Evolutionary conservation across 2,797 vertebrate species (phyloP), one percentile per base, ranked within the genome.

Genomic region (Melanotaenia pygmaea): DNA sequence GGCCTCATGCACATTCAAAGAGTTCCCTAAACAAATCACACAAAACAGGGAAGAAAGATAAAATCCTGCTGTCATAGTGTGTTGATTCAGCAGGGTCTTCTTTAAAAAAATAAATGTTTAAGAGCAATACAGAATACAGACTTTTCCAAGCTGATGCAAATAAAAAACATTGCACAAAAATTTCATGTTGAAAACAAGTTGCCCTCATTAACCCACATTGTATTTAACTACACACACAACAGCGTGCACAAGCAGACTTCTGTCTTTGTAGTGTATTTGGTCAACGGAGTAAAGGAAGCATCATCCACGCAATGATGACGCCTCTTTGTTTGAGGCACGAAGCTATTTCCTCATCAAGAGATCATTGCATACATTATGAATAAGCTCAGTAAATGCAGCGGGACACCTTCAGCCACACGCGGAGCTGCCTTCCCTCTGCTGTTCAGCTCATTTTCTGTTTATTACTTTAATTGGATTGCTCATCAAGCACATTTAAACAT

Each of bases 291-390:
- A 58, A 11, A 28, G 70, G 24, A 6, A 18, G 54, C 13, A 0
- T 66, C 70, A 76, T 34, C 28, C 59, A 12, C 47, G 28, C 38
- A 38, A 26, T 38, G 59, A 68, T 76, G 75, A 76, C 5, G 34
- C 65, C 26, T 40, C 70, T 70, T 72, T 65, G 72, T 85, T 77
- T 38, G 9, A 67, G 54, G 60, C 64, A 54, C 62, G 54, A 70
- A 59, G 64, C 45, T 37, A 13, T 45, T 5, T 63, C 69, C 60
- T 84, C 76, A 80, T 79, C 74, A 79, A 80, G 80, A 77, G 70
- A 85, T 77, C 71, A 67, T 32, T 68, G 75, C 76, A 83, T 81
- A 65, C 84, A 89, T 87, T 85, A 85, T 90, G 72, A 81, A 89
- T 77, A 68, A 73, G 77, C 70, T 69, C 30, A 0, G 54, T 65